Conservation (phyloP, 2,888 invertebrate species). For the Drosophila borborema region DNA sequence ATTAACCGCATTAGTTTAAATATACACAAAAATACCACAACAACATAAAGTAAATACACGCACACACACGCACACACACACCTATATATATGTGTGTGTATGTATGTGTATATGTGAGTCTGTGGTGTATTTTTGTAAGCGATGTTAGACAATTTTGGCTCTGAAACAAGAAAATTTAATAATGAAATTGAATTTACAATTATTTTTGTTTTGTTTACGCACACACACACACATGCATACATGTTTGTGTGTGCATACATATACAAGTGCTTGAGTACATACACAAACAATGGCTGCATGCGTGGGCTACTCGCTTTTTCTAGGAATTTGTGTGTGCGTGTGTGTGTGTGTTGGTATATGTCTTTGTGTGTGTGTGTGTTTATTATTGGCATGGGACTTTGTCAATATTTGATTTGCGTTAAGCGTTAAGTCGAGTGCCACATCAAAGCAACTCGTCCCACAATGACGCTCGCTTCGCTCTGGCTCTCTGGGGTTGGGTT, state of each 20-base stretch:
- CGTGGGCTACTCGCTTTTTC: constrained; percentile 10
- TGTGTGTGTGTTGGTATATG: no score
- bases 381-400: constrained; percentile 27
- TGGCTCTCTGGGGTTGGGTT: no score
- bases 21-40: constrained; percentile 71
- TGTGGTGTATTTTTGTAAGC: neutral
- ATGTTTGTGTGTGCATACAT: constrained; percentile 19
- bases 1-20: constrained; percentile 82
- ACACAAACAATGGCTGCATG: constrained; percentile 50
- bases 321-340: constrained; percentile 1
- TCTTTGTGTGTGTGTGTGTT: constrained; percentile 22
- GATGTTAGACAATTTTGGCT: constrained; percentile 72
- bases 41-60: constrained; percentile 52
- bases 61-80: constrained; percentile 30
- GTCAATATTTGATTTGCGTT: constrained; percentile 79
- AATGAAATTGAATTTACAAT: constrained; percentile 81
- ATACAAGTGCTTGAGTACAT: constrained; percentile 39
- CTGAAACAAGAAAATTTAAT: constrained; percentile 70
- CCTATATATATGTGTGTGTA: neutral
- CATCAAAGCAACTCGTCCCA: constrained; percentile 68
- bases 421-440: constrained; percentile 56
- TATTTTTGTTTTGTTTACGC: constrained; percentile 76
- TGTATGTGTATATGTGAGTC: no score
- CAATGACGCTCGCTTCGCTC: neutral
- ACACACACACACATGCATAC: constrained; percentile 15